Evolutionary conservation across 2,797 vertebrate genomes (phyloP), one percentile per base, ranked within the genome.

Genomic region (Tauraco hartlaubi): DNA sequence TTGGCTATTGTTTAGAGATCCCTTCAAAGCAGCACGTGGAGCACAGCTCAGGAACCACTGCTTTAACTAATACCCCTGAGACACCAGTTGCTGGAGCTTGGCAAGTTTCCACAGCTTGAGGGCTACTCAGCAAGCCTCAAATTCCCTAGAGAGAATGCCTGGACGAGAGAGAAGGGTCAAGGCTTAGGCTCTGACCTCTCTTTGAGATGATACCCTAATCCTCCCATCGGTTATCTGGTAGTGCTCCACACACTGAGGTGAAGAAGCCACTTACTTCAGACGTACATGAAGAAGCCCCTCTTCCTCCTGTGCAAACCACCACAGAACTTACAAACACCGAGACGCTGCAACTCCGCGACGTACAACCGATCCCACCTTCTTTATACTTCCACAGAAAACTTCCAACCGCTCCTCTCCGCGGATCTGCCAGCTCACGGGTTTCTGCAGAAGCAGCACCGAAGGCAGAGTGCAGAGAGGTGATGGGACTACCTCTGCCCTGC

Each of bases 381-480:
- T 20, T 2, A 15, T 2, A 3, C 20, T 15, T 23, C 62, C 33
- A 31, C 90, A 83, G 88, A n/a, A 52, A 48, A 55, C 31, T 67
- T 20, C 5, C 11, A 23, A 1, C 17, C 33, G 0, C 66, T 31
- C 46, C 11, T 6, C 25, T 12, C 23, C 1, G 49, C 1, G 3
- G 15, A 8, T 64, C 4, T 16, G 71, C 12, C 0, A 2, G 25
- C 13, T 10, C 4, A 5, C 0, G 11, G 33, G 5, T 11, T 35
- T 49, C 66, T 55, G 33, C 66, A 56, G 78, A 25, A 85, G 66
- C 68, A 1, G 2, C 5, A 8, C 18, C 5, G 52, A 75, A n/a
- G 41, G 62, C 1, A 15, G 31, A 41, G 21, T 81, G 56, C 64
- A 44, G 71, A 21, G 68, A 41, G 31, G 23, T 4, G 54, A 55